Conservation (phyloP, 2,113 vertebrate genomes). For the Cyprinodon brontotheroides region DNA sequence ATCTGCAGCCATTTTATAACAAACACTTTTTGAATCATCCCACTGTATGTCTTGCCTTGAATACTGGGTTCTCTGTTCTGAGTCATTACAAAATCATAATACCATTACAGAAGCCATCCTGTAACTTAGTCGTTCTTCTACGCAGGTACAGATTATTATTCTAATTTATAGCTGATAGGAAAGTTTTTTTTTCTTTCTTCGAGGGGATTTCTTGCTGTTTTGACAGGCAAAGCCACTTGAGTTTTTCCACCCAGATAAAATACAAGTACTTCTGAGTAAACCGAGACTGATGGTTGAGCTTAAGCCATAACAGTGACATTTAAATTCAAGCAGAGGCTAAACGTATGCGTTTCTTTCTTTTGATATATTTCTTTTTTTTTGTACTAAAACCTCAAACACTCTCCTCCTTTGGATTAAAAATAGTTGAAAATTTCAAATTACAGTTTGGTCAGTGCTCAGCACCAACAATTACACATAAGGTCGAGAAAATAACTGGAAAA, state of each 20-base stretch:
- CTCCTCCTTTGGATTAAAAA: no score
- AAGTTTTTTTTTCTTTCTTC: slow-evolving; percentile 3
- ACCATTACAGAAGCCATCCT: neutral
- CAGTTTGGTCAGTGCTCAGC: neutral
- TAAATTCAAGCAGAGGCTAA: slow-evolving; percentile 12
- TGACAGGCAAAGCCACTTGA: slow-evolving; percentile 65
- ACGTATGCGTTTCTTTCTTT: slow-evolving; percentile 3
- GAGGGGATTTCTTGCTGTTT: slow-evolving; percentile 47
- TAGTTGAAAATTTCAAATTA: neutral
- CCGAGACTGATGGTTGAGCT: slow-evolving; percentile 9
- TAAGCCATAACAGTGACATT: slow-evolving; percentile 17
- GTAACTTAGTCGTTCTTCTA: neutral
- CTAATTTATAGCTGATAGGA: slow-evolving; percentile 3
- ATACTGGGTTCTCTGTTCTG: no score
- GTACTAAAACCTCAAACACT: neutral
- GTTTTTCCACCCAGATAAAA: slow-evolving; percentile 67
- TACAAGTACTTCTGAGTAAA: slow-evolving; percentile 25
- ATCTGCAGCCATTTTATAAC: no score
- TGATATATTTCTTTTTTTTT: neutral
- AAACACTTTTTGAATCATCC: no score
- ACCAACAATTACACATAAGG: neutral
- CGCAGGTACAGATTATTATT: slow-evolving; percentile 17
- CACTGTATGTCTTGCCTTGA: no score
- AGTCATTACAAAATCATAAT: no score
- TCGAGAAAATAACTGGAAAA: neutral